These are phyloP conservation scores for Eucidaris tribuloides DNA, from an alignment of 35 echinoderm and acorn worm species.

Conservation along the genomic window DNA sequence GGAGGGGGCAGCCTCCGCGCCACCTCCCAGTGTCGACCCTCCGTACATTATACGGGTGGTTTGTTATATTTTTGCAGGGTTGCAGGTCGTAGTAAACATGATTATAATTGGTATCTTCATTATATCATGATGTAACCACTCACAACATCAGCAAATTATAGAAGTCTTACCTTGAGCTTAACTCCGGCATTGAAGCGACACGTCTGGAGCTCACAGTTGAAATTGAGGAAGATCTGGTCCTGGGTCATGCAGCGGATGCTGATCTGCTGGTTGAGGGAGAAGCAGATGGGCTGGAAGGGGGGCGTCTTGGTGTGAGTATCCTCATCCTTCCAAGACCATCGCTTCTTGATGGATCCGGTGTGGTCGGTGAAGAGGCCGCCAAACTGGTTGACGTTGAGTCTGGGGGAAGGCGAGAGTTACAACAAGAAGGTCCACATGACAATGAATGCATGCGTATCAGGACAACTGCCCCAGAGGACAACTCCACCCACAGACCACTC, in stretches of 20 bases:
- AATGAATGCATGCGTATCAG: too few relatives aligned
- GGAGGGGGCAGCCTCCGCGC: too few relatives aligned
- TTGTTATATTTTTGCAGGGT: neutral
- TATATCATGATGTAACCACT: neutral
- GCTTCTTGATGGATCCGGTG: constrained; percentile 86
- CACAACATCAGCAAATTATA: neutral
- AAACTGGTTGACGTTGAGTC: constrained; percentile 84
- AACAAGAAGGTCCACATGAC: too few relatives aligned
- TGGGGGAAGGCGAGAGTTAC: too few relatives aligned
- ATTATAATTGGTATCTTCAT: neutral
- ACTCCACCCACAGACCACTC: too few relatives aligned
- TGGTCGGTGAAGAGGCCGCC: constrained; percentile 74
- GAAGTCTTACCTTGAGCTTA: constrained; percentile 80
- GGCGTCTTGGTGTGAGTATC: constrained; percentile 81
- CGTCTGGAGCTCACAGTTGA: constrained; percentile 62
- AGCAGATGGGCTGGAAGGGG: constrained; percentile 96
- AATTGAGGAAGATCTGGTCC: constrained; percentile 80
- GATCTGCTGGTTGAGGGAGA: constrained; percentile 79
- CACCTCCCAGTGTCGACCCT: neutral
- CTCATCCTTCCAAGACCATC: constrained; percentile 87
- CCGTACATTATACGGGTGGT: neutral
- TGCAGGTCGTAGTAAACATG: too few relatives aligned
- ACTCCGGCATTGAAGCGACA: constrained; percentile 85
- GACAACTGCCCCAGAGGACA: too few relatives aligned
- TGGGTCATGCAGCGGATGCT: constrained; percentile 78